These are phyloP conservation scores for Aplysina aerophoba DNA, from an alignment of 37 sponge, comb jelly and placozoan genomes.

Conservation along the genomic window DNA sequence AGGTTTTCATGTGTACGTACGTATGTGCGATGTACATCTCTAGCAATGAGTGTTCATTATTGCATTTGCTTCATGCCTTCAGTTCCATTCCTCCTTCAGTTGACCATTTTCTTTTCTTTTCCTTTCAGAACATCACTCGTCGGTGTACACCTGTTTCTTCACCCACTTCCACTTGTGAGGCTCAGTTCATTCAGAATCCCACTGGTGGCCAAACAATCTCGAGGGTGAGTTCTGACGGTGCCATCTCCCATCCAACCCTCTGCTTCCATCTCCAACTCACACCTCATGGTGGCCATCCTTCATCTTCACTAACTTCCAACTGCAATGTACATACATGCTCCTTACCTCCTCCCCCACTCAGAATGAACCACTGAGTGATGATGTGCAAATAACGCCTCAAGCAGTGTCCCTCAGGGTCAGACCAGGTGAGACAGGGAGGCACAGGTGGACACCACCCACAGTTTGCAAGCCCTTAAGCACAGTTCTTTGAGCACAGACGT, in stretches of 20 bases:
- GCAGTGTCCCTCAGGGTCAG: constrained; percentile 53
- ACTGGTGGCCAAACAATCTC: too few relatives aligned
- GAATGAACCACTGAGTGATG: constrained; percentile 28
- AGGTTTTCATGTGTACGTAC: background rate
- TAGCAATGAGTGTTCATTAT: background rate
- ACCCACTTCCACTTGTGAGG: background rate
- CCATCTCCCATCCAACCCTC: too few relatives aligned
- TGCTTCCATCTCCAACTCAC: too few relatives aligned
- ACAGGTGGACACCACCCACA: background rate
- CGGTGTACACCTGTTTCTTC: background rate
- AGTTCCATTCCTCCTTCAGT: background rate
- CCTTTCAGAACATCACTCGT: constrained; percentile 18
- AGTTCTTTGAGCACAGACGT: background rate
- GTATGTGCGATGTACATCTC: background rate
- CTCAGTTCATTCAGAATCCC: too few relatives aligned
- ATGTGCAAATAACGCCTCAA: constrained; percentile 57
- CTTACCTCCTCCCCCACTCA: background rate
- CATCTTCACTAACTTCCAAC: background rate
- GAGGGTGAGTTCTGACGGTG: too few relatives aligned
- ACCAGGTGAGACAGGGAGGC: constrained; percentile 47
- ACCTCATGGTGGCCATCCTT: background rate
- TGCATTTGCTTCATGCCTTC: background rate
- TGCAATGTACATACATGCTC: background rate
- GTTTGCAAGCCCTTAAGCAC: background rate
- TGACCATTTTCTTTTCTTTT: background rate